phyloP scores from a whole-genome alignment of 2,797 vertebrate genomes.

The Lutjanus argentimaculatus region DNA sequence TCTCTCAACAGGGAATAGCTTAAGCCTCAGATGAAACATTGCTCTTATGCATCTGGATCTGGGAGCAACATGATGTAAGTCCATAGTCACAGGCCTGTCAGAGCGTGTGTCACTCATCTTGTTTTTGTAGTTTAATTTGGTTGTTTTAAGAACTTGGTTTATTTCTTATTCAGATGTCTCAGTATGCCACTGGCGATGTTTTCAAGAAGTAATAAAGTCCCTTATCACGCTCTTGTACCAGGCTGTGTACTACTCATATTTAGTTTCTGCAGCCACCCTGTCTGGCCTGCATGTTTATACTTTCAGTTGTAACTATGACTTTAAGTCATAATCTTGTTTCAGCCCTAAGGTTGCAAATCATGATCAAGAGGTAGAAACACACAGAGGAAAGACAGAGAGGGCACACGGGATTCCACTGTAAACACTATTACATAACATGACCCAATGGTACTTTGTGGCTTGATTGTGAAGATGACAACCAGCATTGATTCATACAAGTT shows the following conservation, averaged over 20 bases:
- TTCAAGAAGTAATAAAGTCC: slow-evolving; percentile 36
- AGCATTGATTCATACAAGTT: too few relatives aligned
- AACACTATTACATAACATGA: slow-evolving; percentile 13
- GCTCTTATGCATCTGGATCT: slow-evolving; percentile 50
- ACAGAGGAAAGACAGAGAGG: not conserved
- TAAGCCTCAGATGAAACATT: slow-evolving; percentile 68
- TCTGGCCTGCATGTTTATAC: slow-evolving; percentile 28
- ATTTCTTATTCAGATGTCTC: slow-evolving; percentile 45
- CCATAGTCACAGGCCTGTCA: slow-evolving; percentile 54
- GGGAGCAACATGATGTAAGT: slow-evolving; percentile 69
- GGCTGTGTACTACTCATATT: slow-evolving; percentile 24
- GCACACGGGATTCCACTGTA: not conserved
- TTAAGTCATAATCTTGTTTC: slow-evolving; percentile 28
- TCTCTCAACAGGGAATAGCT: slow-evolving; percentile 59
- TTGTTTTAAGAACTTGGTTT: slow-evolving; percentile 53
- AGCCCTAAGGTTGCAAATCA: slow-evolving; percentile 5
- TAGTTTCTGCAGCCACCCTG: slow-evolving; percentile 7
- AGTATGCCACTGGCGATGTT: slow-evolving; percentile 46
- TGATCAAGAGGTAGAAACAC: slow-evolving; percentile 20
- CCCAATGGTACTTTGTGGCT: not conserved
- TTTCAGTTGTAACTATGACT: slow-evolving; percentile 4
- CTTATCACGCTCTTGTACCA: slow-evolving; percentile 24
- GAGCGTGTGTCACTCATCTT: slow-evolving; percentile 49
- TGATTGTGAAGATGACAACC: too few relatives aligned
- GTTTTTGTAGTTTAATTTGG: slow-evolving; percentile 45